Conservation (phyloP, 2,797 vertebrate genomes). For the Odontamblyopus rebecca region DNA sequence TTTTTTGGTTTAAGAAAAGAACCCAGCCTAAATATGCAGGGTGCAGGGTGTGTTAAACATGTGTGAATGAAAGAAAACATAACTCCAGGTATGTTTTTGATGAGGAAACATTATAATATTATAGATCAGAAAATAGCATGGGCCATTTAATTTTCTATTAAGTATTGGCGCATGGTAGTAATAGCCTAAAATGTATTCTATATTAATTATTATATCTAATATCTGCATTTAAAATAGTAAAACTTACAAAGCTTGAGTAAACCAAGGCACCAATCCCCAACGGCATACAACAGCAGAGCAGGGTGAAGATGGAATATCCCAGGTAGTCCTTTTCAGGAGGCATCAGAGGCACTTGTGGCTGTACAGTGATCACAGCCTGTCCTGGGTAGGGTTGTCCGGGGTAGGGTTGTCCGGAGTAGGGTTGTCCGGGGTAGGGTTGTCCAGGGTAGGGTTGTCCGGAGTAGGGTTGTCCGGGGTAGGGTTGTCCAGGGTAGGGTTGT, state of each 20-base stretch:
- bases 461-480: slow-evolving; percentile 18
- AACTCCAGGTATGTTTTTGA: too few relatives aligned
- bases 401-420: slow-evolving; percentile 26
- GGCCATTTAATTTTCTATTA: not conserved
- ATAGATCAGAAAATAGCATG: too few relatives aligned
- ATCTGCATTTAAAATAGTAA: not conserved
- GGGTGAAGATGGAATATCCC: slow-evolving; percentile 77
- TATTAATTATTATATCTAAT: not conserved
- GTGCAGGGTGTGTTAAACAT: too few relatives aligned
- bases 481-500: slow-evolving; percentile 30
- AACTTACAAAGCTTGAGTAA: slow-evolving; percentile 78
- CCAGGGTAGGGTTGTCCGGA: slow-evolving; percentile 27
- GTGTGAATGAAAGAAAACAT: too few relatives aligned
- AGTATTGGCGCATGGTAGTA: not conserved
- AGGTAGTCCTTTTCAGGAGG: slow-evolving; percentile 69
- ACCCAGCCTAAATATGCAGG: too few relatives aligned
- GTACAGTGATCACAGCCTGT: slow-evolving; percentile 45
- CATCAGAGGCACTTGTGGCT: slow-evolving; percentile 55
- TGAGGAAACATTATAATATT: too few relatives aligned
- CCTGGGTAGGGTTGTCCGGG: slow-evolving; percentile 20
- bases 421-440: slow-evolving; percentile 30
- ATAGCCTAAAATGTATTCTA: not conserved
- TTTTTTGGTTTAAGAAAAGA: too few relatives aligned
- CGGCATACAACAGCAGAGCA: slow-evolving; percentile 80
- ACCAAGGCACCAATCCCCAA: slow-evolving; percentile 77